Conservation (phyloP, 92 coral and sea anemone species). For the Galaxea fascicularis region DNA sequence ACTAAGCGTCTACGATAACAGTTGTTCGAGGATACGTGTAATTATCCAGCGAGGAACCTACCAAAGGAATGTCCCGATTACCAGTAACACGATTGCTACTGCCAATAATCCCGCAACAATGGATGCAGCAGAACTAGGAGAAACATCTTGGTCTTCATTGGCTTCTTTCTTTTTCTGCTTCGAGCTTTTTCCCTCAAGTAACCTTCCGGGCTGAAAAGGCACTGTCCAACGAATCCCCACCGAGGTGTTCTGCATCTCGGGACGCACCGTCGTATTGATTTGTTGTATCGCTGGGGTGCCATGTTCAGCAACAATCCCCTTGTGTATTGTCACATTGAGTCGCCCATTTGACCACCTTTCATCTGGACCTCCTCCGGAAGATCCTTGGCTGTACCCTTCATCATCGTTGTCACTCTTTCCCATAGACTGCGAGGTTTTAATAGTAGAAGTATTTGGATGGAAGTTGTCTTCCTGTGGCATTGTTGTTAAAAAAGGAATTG, state of each 20-base stretch:
- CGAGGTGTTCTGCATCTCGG: neutral
- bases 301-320: neutral
- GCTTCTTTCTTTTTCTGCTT: neutral
- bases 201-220: neutral
- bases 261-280: neutral
- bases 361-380: neutral
- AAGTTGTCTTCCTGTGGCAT: neutral
- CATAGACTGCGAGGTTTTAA: neutral
- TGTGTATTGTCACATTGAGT: neutral
- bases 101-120: neutral
- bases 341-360: neutral
- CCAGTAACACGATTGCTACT: neutral
- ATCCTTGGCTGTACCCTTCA: neutral
- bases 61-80: conserved; percentile 1
- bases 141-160: neutral
- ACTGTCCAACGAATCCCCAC: conserved; percentile 6
- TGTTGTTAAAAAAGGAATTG: neutral
- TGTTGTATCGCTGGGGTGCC: conserved; percentile 2
- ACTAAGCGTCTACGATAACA: too few species aligned
- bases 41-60: neutral
- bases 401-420: neutral
- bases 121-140: neutral
- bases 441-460: neutral
- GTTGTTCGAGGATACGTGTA: too few species aligned
- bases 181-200: neutral